Conservation (phyloP, 2,888 invertebrate genomes). For the Agrotis clavis region DNA sequence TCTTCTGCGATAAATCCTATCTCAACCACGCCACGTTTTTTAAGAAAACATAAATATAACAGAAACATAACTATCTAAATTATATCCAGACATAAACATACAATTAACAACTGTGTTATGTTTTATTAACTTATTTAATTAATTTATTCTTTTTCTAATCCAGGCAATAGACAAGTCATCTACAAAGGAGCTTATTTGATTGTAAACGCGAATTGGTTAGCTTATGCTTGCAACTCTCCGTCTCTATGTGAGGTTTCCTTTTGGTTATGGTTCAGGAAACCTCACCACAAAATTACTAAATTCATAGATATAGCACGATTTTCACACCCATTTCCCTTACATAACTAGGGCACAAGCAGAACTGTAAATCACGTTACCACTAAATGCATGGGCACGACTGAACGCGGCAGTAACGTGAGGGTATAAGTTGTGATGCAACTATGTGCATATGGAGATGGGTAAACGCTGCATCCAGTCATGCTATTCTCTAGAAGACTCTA, state of each 20-base stretch:
- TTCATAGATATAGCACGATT: background rate
- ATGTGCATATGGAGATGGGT: constrained; percentile 28
- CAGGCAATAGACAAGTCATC: background rate
- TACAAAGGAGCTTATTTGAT: background rate
- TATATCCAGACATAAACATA: background rate
- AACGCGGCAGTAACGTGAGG: constrained; percentile 31
- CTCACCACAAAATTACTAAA: background rate
- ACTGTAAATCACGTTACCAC: constrained; percentile 35
- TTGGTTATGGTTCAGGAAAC: background rate
- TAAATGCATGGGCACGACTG: constrained; percentile 43
- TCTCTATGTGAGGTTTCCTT: no score
- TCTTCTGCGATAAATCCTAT: background rate
- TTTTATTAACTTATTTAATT: background rate
- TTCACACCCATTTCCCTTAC: constrained; percentile 26
- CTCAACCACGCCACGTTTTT: no score
- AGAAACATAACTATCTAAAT: background rate
- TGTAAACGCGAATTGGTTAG: background rate
- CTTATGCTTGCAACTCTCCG: no score
- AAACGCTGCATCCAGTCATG: background rate
- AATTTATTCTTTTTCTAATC: background rate
- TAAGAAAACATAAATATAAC: background rate
- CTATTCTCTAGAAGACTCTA: no score
- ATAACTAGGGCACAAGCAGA: constrained; percentile 27
- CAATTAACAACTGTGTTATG: constrained; percentile 1
- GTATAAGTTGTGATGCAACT: constrained; percentile 38